A percentile compares a stretch with the other conserved stretches of the same genome.
Conservation (phyloP, 1,140 invertebrate genomes). For the Lanistes nyassanus region DNA sequence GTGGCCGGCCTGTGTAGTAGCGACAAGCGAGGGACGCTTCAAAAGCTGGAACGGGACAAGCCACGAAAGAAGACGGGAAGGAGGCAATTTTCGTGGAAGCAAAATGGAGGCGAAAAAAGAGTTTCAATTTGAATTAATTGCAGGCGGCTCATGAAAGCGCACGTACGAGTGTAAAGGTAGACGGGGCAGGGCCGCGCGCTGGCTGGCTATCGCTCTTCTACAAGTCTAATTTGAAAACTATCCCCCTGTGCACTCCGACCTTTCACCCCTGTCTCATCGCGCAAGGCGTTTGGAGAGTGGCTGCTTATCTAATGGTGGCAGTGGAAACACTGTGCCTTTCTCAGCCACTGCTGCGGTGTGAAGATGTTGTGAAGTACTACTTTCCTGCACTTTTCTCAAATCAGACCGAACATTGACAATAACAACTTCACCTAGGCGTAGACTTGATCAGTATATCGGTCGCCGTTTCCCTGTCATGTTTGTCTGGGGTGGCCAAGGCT, state of each 20-base stretch:
- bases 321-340: not conserved
- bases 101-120: conserved; percentile 27
- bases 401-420: too few relatives aligned
- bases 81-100: conserved; percentile 26
- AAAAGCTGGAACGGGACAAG: conserved; percentile 9
- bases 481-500: too few relatives aligned
- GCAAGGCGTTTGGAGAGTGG: too few relatives aligned
- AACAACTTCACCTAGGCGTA: too few relatives aligned
- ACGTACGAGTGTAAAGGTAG: not conserved
- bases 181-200: not conserved
- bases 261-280: not conserved
- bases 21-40: not conserved
- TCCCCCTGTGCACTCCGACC: not conserved
- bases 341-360: not conserved
- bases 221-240: not conserved
- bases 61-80: conserved; percentile 27
- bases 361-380: too few relatives aligned
- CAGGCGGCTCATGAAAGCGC: not conserved
- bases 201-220: not conserved
- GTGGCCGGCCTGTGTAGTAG: not conserved
- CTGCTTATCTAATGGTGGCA: too few relatives aligned
- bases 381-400: too few relatives aligned
- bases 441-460: too few relatives aligned
- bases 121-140: conserved; percentile 33
- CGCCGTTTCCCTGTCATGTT: not conserved